Evolutionary conservation across 2,797 vertebrate genomes (phyloP).

Genomic region (Sebastes kiyomatsui): DNA sequence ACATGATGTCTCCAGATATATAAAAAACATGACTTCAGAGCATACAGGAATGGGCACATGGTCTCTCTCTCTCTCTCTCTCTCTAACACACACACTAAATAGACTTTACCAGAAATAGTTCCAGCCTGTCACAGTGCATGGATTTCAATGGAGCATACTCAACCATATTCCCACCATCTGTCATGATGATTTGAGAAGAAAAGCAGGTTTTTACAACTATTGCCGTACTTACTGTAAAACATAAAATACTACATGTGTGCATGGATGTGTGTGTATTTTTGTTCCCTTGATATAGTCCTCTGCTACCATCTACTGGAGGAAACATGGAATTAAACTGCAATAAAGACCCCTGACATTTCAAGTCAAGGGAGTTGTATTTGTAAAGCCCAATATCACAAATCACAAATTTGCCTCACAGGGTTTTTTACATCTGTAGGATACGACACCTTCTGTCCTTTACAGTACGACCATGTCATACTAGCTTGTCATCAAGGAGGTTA

Average conservation of each 20-base stretch:
- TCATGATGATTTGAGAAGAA: constrained; percentile 52
- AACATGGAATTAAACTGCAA: neutral
- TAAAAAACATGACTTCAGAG: neutral
- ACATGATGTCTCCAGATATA: constrained; percentile 4
- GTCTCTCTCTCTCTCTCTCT: neutral
- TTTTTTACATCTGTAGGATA: too few species aligned
- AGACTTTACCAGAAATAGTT: constrained; percentile 39
- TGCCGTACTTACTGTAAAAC: neutral
- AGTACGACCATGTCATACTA: too few species aligned
- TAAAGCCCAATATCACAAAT: too few species aligned
- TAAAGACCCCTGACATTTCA: too few species aligned
- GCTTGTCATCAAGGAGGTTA: too few species aligned
- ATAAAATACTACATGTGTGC: neutral
- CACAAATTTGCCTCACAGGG: too few species aligned
- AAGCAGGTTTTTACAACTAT: constrained; percentile 11
- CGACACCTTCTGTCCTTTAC: too few species aligned
- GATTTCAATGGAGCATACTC: constrained; percentile 56
- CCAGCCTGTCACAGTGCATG: constrained; percentile 61
- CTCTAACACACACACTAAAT: neutral
- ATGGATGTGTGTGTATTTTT: neutral
- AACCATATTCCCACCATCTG: constrained; percentile 61
- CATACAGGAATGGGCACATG: neutral
- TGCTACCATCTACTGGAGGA: constrained; percentile 66
- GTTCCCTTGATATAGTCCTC: constrained; percentile 6
- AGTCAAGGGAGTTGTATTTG: too few species aligned